Percentiles rank a stretch among this genome's conserved stretches.
phyloP scores from a whole-genome alignment of 2,113 vertebrate genomes.

The Oenanthe melanoleuca region DNA sequence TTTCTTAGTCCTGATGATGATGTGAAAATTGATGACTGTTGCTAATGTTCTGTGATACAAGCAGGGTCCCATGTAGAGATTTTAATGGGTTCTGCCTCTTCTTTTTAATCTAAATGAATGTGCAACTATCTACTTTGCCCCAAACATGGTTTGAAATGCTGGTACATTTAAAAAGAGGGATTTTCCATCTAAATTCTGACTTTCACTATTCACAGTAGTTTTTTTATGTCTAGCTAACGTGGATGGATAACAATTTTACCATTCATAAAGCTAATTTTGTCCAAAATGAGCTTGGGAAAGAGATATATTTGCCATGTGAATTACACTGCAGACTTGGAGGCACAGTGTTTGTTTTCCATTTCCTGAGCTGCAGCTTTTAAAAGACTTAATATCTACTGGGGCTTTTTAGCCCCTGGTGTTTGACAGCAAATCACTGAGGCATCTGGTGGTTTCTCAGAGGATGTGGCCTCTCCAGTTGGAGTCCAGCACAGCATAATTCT shows the following conservation, averaged over 20 bases:
- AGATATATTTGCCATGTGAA: neutral
- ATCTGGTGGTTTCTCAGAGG: neutral
- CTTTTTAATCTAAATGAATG: neutral
- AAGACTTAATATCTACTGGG: neutral
- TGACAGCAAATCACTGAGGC: constrained; percentile 18
- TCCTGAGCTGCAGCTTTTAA: neutral
- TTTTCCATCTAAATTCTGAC: neutral
- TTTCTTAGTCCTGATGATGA: neutral
- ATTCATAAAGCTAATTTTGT: neutral
- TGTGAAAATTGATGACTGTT: neutral
- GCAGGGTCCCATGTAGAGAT: neutral
- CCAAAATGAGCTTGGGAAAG: neutral
- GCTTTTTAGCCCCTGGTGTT: neutral
- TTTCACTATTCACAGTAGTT: neutral
- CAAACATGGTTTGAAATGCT: neutral
- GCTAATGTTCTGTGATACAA: neutral
- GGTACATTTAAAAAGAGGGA: neutral
- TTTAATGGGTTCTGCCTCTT: neutral
- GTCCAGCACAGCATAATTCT: neutral
- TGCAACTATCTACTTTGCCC: neutral
- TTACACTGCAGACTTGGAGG: neutral
- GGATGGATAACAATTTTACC: neutral
- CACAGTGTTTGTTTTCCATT: neutral
- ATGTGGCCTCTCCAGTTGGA: neutral
- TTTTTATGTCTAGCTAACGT: neutral